Base-by-base conservation (phyloP, 1,140 invertebrate genomes). In the Cydia splendana region DNA sequence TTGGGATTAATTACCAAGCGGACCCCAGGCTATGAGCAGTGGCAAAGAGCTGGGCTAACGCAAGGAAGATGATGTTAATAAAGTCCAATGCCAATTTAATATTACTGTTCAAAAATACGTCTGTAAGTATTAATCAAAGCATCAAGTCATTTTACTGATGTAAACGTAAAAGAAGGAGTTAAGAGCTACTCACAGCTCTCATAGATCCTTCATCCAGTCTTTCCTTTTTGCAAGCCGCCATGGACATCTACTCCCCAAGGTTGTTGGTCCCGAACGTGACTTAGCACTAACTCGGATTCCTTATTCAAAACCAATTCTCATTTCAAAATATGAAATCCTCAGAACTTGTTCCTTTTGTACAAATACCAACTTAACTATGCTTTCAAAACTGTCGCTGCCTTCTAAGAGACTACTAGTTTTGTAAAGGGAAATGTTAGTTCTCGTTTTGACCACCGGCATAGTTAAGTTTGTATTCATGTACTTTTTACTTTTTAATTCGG, bases 281-380 rank as follows among this genome's bases (percentile, higher is more conserved):
- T 76, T 42, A 48, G 79, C 79, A 79, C 79, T 79, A 80, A 75
- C 71, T n/a, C 38, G 67, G 67, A 71, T 71, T 71, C 45, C 62
- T 80, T 82, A 85, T 85, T 83, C 83, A 85, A 83, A 84, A 84
- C 78, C 80, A 80, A 87, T 80, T 75, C 76, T 80, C 80, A 84
- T 84, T 84, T 87, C 83, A 88, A 88, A 88, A 89, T 89, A 89
- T 89, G 84, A 87, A 88, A 87, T 87, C 85, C 83, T 82, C 78
- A 24, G 81, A 85, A 82, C 86, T 85, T 85, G 77, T 80, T 71
- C 67, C 67, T 71, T 71, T 71, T 71, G n/a, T 71, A 71, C 20
- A 71, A 38, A 71, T 71, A 71, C 67, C 9, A 42, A 71, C 2
- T 71, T 71, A 71, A 42, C 67, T 18, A 3, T 71, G 67, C 67